These are phyloP conservation scores for Scaptomyza montana DNA, from an alignment of 1,140 invertebrate genomes.

Conservation along the genomic window DNA sequence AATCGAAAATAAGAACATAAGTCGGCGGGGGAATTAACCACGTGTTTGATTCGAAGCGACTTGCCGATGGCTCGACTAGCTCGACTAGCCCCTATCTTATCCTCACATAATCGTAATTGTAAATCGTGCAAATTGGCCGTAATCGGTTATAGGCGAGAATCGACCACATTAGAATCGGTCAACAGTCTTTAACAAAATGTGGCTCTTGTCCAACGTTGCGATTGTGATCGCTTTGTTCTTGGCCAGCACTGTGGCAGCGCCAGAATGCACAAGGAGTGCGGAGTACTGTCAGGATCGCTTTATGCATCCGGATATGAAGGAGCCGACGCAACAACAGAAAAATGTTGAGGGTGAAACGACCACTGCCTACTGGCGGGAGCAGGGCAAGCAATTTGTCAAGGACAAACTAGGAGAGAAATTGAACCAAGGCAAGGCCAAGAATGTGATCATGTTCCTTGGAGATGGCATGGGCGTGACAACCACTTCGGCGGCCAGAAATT, in stretches of 20 bases:
- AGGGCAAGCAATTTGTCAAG: constrained; percentile 58
- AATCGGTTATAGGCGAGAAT: neutral
- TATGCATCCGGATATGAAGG: constrained; percentile 65
- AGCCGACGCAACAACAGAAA: neutral
- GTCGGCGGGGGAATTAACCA: constrained; percentile 36
- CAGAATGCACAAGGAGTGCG: constrained; percentile 50
- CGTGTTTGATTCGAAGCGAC: constrained; percentile 56
- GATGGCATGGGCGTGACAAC: constrained; percentile 93
- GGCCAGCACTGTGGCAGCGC: constrained; percentile 40
- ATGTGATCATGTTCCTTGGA: constrained; percentile 91
- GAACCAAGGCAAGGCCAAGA: constrained; percentile 86
- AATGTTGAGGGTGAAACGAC: constrained; percentile 63
- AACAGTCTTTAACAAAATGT: constrained; percentile 65
- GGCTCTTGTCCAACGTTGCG: constrained; percentile 43
- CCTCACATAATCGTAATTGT: constrained; percentile 54
- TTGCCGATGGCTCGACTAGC: constrained; percentile 8
- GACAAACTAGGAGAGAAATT: constrained; percentile 62
- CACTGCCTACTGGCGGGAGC: constrained; percentile 74
- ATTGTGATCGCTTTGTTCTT: constrained; percentile 39
- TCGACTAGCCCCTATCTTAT: constrained; percentile 43
- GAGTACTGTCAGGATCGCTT: constrained; percentile 61
- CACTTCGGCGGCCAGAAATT: constrained; percentile 88
- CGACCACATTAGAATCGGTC: neutral
- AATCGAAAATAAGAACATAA: constrained; percentile 64
- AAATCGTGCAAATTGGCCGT: constrained; percentile 28